A percentile compares a stretch with the other conserved stretches of the same genome.
These are phyloP conservation scores for Zeus faber DNA, from an alignment of 2,113 vertebrate genomes.

Conservation along the genomic window DNA sequence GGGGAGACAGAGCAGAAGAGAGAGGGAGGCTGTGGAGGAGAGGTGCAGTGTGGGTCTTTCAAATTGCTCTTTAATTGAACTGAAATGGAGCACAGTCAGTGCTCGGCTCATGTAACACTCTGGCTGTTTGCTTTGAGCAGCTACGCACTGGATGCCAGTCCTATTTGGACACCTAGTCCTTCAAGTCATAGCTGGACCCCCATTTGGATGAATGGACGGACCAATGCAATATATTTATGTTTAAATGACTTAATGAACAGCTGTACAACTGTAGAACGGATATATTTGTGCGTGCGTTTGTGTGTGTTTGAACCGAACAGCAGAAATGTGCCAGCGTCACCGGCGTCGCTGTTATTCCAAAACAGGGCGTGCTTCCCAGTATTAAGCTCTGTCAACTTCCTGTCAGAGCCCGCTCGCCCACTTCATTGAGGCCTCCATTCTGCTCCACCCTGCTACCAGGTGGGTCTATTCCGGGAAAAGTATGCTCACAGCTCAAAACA, in stretches of 20 bases:
- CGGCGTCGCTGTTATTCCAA: conserved; percentile 10
- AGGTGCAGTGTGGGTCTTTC: conserved; percentile 7
- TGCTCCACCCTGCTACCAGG: conserved; percentile 49
- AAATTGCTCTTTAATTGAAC: conserved; percentile 33
- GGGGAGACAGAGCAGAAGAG: neutral
- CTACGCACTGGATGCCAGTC: neutral
- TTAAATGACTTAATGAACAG: too few relatives aligned
- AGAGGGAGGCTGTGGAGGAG: neutral
- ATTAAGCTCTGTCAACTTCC: conserved; percentile 80
- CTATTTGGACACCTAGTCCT: neutral
- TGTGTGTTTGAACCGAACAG: conserved; percentile 39
- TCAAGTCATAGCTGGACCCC: too few relatives aligned
- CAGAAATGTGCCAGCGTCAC: conserved; percentile 25
- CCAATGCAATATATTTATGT: too few relatives aligned
- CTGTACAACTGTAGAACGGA: too few relatives aligned
- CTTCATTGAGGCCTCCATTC: conserved; percentile 29
- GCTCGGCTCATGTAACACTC: neutral
- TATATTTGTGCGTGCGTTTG: conserved; percentile 47
- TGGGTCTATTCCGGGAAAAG: conserved; percentile 17
- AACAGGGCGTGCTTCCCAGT: conserved; percentile 55
- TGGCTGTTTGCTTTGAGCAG: neutral
- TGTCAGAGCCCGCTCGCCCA: conserved; percentile 52
- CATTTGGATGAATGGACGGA: neutral
- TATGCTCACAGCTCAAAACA: conserved; percentile 3
- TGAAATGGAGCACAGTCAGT: conserved; percentile 14